Evolutionary conservation across 2,113 vertebrate species (phyloP).

Genomic region (Tylochromis polylepis): DNA sequence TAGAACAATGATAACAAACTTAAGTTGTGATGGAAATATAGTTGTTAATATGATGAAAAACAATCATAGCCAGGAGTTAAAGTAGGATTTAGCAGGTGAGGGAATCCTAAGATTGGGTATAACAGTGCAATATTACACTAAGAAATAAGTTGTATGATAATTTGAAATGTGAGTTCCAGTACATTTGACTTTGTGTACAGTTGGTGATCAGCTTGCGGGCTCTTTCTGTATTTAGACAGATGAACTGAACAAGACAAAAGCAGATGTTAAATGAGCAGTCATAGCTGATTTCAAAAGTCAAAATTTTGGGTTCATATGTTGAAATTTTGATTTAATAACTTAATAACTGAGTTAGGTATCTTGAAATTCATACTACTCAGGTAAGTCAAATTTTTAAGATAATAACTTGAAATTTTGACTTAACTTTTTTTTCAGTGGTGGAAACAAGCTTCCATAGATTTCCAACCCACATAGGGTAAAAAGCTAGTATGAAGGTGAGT

Average conservation of each 20-base stretch:
- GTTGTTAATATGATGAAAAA: neutral
- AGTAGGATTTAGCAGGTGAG: neutral
- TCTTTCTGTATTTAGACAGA: neutral
- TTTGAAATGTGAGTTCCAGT: neutral
- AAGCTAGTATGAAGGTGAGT: neutral
- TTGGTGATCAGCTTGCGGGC: too few species aligned
- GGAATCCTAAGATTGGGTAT: neutral
- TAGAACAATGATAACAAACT: neutral
- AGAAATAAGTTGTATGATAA: neutral
- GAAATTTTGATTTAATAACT: neutral
- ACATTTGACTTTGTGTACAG: neutral
- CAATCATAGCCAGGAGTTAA: neutral
- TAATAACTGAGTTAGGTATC: neutral
- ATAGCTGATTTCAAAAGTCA: neutral
- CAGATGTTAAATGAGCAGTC: neutral
- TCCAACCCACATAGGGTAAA: neutral
- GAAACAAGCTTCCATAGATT: neutral
- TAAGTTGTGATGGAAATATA: neutral
- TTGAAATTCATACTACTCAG: neutral
- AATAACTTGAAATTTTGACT: neutral
- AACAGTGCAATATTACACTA: too few species aligned
- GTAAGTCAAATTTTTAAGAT: neutral
- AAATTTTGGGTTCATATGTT: neutral
- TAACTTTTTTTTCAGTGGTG: neutral
- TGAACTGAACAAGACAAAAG: neutral